phyloP scores from a whole-genome alignment of 2,888 invertebrate species.

The Dryocosmus kuriphilus region DNA sequence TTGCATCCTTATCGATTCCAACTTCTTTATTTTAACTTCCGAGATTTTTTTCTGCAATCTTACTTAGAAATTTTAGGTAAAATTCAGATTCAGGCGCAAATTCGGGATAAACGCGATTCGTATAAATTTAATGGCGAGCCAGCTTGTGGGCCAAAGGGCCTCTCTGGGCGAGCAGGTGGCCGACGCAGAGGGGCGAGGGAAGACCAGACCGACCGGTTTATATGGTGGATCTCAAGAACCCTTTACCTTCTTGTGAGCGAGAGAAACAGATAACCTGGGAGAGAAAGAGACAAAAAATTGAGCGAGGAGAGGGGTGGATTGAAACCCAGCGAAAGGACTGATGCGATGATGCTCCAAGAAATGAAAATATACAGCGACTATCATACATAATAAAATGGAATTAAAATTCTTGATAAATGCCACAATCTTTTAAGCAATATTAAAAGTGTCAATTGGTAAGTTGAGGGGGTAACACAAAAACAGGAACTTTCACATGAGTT shows the following conservation, averaged over 20 bases:
- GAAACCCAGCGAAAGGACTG: slow-evolving; percentile 38
- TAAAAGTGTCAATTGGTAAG: neutral
- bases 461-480: neutral
- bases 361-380: slow-evolving; percentile 30
- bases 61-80: slow-evolving; percentile 39
- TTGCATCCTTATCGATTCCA: neutral
- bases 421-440: neutral
- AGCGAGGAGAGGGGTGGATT: slow-evolving; percentile 43
- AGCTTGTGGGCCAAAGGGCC: slow-evolving; percentile 63
- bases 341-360: slow-evolving; percentile 18
- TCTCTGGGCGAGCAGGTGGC: slow-evolving; percentile 74
- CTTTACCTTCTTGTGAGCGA: slow-evolving; percentile 58
- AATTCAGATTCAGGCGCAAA: slow-evolving; percentile 62
- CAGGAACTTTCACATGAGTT: neutral
- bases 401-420: neutral
- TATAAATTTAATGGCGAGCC: slow-evolving; percentile 75
- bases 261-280: slow-evolving; percentile 40
- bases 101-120: slow-evolving; percentile 68
- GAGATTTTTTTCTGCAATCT: neutral
- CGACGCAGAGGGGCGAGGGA: slow-evolving; percentile 65
- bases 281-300: slow-evolving; percentile 45
- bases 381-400: slow-evolving; percentile 13
- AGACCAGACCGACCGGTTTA: slow-evolving; percentile 77
- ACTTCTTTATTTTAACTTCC: too few relatives aligned
- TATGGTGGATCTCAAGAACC: slow-evolving; percentile 70